Conservation (phyloP, 2,113 vertebrate genomes). For the Lamprologus speciosus region DNA sequence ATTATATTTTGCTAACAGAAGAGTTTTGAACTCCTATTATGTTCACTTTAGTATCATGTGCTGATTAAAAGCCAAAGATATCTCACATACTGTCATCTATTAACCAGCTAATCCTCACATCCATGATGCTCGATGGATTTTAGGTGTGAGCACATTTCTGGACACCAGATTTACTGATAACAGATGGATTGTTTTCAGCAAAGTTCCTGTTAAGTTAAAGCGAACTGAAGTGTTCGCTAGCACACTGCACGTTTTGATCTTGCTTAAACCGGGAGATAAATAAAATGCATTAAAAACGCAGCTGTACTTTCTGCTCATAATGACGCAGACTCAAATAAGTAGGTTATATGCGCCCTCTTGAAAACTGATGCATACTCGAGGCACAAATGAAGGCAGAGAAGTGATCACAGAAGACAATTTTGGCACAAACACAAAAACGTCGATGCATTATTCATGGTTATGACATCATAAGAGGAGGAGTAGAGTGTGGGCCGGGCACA, state of each 20-base stretch:
- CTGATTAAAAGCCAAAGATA: background rate
- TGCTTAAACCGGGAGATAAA: background rate
- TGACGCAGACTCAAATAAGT: background rate
- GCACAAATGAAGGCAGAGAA: background rate
- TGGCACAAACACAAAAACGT: background rate
- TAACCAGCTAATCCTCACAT: background rate
- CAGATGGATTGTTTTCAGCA: background rate
- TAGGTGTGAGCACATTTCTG: background rate
- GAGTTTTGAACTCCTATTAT: background rate
- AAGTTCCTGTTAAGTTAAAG: background rate
- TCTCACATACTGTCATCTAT: background rate
- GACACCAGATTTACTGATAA: background rate
- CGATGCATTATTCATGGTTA: constrained; percentile 23
- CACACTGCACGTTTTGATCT: background rate
- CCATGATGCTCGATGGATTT: background rate
- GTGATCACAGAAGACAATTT: background rate
- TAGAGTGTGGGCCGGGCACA: background rate
- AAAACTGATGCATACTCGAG: background rate
- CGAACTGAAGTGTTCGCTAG: background rate
- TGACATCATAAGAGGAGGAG: background rate
- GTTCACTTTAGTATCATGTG: background rate
- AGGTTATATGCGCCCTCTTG: background rate
- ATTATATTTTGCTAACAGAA: background rate
- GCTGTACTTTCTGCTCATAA: background rate
- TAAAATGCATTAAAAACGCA: background rate